Evolutionary conservation across 2,888 invertebrate species (phyloP).

Genomic region (Drosophila testacea): DNA sequence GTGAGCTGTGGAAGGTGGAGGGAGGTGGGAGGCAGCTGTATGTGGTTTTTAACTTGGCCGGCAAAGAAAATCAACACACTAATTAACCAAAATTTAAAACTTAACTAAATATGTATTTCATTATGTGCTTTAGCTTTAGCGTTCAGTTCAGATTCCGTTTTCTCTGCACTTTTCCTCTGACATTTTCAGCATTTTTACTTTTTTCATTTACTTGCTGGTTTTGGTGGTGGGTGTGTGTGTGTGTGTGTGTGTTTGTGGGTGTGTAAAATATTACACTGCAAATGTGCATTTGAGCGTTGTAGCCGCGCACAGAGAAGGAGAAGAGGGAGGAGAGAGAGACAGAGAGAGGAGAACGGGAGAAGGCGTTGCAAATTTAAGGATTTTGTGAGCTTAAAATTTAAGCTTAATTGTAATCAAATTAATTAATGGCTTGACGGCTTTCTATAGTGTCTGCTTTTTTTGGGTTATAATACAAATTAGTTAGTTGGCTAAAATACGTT

Average conservation of each 20-base stretch:
- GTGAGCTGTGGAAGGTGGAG: not conserved
- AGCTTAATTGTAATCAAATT: slow-evolving; percentile 56
- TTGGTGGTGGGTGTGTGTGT: not conserved
- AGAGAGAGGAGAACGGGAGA: not conserved
- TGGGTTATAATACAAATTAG: slow-evolving; percentile 6
- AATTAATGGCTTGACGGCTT: slow-evolving; percentile 39
- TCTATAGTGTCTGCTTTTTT: slow-evolving; percentile 9
- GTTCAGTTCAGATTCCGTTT: slow-evolving; percentile 12
- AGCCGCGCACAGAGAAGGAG: slow-evolving; percentile 4
- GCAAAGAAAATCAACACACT: slow-evolving; percentile 58
- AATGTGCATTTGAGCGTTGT: slow-evolving; percentile 19
- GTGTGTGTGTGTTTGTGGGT: slow-evolving; percentile 6
- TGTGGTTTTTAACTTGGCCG: slow-evolving; percentile 42
- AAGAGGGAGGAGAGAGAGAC: not conserved
- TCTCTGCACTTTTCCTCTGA: slow-evolving; percentile 9
- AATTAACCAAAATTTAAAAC: slow-evolving; percentile 74
- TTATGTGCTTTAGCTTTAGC: slow-evolving; percentile 40
- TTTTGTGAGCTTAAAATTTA: slow-evolving; percentile 39
- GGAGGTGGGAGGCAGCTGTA: slow-evolving; percentile 21
- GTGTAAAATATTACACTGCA: slow-evolving; percentile 19
- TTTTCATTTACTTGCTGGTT: slow-evolving; percentile 22
- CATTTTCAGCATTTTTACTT: slow-evolving; percentile 9
- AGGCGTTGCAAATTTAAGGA: slow-evolving; percentile 29
- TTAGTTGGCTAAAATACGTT: slow-evolving; percentile 10
- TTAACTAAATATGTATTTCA: slow-evolving; percentile 73